phyloP scores from a whole-genome alignment of 2,797 vertebrate genomes.

The Oreochromis grahami region DNA sequence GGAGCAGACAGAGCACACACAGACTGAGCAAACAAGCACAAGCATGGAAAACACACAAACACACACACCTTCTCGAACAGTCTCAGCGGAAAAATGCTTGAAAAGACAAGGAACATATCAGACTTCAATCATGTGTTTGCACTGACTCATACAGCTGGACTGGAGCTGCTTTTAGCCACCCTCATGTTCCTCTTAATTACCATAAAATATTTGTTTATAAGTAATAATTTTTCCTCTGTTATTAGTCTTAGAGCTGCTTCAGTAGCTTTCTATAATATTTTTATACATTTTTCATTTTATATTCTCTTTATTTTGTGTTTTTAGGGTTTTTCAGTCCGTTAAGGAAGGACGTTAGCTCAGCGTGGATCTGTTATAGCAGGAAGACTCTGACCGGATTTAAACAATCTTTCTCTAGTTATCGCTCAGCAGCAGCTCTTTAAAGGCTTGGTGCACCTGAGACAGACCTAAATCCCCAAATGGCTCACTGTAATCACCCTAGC shows the following conservation, averaged over 20 bases:
- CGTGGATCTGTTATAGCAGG: not conserved
- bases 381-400: not conserved
- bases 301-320: not conserved
- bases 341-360: not conserved
- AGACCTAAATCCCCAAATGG: not conserved
- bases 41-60: constrained; percentile 17
- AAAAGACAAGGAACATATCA: not conserved
- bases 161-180: not conserved
- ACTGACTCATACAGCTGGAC: not conserved
- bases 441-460: not conserved
- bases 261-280: not conserved
- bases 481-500: not conserved
- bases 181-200: not conserved
- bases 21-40: constrained; percentile 35
- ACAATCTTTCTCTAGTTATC: not conserved
- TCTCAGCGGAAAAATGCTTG: not conserved
- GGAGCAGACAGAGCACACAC: constrained; percentile 33
- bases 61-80: not conserved
- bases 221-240: not conserved
- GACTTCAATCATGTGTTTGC: not conserved
- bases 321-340: not conserved
- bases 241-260: not conserved
- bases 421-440: not conserved
- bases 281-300: not conserved
- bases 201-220: not conserved